Conservation (phyloP, 2,113 vertebrate genomes). For the Lasiurus borealis region DNA sequence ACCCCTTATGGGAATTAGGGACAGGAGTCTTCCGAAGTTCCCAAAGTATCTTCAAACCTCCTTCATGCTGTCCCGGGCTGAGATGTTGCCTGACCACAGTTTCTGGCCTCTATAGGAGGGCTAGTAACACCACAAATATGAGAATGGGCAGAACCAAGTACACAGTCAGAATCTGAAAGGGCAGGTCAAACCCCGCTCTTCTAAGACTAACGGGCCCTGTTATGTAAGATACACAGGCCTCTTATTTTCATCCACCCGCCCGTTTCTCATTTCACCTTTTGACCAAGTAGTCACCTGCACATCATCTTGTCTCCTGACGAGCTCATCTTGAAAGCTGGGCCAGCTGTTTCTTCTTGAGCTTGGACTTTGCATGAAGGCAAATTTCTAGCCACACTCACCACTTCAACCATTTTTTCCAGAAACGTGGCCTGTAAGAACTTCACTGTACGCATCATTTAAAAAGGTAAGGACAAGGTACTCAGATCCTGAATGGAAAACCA, state of each 20-base stretch:
- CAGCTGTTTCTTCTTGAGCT: background rate
- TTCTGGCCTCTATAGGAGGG: background rate
- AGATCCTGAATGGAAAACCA: background rate
- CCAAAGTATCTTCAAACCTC: background rate
- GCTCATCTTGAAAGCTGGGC: background rate
- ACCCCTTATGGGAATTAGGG: background rate
- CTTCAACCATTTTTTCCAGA: background rate
- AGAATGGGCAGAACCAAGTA: background rate
- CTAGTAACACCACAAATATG: background rate
- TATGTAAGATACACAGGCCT: background rate
- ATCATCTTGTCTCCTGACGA: background rate
- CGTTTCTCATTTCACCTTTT: background rate
- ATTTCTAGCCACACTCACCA: background rate
- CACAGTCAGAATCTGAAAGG: background rate
- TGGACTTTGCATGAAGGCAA: background rate
- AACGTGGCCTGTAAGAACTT: background rate
- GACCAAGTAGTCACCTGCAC: background rate
- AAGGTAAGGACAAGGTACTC: background rate
- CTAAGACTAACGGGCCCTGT: background rate
- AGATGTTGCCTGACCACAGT: background rate
- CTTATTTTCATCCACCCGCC: background rate
- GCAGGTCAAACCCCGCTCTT: background rate
- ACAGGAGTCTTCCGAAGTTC: background rate
- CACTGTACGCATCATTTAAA: background rate
- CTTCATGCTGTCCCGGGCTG: background rate